A percentile compares a stretch with the other conserved stretches of the same genome.
Evolutionary conservation across 2,113 vertebrate species (phyloP).

Genomic region (Istiophorus platypterus): DNA sequence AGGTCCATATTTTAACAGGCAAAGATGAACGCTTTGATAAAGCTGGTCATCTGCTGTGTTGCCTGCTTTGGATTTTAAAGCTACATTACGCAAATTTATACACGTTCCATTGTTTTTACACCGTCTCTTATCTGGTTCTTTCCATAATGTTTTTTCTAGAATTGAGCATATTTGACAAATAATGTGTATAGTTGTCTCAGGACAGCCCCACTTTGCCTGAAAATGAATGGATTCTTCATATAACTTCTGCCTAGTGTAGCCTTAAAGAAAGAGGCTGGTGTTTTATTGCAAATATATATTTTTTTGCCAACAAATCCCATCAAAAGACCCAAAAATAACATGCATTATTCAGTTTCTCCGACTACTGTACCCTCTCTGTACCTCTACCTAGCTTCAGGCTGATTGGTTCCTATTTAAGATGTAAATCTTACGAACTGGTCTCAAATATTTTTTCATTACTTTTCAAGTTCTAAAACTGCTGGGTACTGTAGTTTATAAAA

Average conservation of each 20-base stretch:
- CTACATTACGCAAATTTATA: conserved; percentile 12
- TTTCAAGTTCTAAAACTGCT: not conserved
- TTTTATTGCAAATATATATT: not conserved
- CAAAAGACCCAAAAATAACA: conserved; percentile 12
- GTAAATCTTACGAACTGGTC: not conserved
- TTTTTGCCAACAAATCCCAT: conserved; percentile 14
- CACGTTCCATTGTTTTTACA: not conserved
- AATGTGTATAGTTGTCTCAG: not conserved
- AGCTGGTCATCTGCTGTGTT: conserved; percentile 1
- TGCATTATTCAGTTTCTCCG: not conserved
- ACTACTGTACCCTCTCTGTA: not conserved
- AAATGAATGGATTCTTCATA: not conserved
- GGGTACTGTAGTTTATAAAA: not conserved
- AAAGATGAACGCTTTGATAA: not conserved
- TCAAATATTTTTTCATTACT: not conserved
- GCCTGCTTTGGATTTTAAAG: not conserved
- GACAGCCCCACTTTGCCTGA: not conserved
- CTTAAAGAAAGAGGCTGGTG: not conserved
- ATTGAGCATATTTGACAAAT: not conserved
- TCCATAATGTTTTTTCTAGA: not conserved
- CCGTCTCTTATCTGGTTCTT: not conserved
- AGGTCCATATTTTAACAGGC: conserved; percentile 45
- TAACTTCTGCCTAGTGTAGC: not conserved
- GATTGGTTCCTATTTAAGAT: not conserved
- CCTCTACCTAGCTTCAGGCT: not conserved